Evolutionary conservation across 2,113 vertebrate genomes (phyloP).

Genomic region (Suricata suricatta): DNA sequence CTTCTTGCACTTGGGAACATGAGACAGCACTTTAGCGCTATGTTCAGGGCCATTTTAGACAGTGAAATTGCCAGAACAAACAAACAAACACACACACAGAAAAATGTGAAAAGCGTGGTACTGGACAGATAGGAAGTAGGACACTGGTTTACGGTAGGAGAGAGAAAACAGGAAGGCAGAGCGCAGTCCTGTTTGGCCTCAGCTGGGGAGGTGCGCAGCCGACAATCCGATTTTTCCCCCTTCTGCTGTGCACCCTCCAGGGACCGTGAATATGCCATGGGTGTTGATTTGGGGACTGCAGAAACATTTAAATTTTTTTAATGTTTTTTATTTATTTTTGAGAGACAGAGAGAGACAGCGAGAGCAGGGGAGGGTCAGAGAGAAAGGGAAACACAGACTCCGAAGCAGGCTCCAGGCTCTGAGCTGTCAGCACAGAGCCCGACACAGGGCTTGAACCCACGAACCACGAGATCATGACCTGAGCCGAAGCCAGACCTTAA

Average conservation of each 20-base stretch:
- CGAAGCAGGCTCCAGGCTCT: no score
- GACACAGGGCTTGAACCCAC: no score
- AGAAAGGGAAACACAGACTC: no score
- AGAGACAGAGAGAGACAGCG: no score
- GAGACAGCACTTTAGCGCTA: background rate
- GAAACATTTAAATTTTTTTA: background rate
- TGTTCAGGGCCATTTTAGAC: background rate
- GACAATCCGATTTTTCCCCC: no score
- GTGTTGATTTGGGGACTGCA: background rate
- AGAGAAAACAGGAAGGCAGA: background rate
- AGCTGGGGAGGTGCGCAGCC: rapidly evolving
- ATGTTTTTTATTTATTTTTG: no score
- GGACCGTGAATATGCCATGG: rapidly evolving
- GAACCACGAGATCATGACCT: no score
- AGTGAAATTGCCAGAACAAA: background rate
- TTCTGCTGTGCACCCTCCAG: background rate
- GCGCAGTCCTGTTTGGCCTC: background rate
- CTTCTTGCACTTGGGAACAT: background rate
- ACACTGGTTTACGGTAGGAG: background rate
- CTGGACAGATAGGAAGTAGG: background rate
- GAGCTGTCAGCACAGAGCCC: no score
- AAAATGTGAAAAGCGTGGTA: background rate
- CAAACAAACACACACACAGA: background rate
- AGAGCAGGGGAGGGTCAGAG: no score
- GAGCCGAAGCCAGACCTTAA: no score